Evolutionary conservation across 2,797 vertebrate genomes (phyloP), one percentile per base, ranked within the genome.

Genomic region (Sebastes trivittatus): DNA sequence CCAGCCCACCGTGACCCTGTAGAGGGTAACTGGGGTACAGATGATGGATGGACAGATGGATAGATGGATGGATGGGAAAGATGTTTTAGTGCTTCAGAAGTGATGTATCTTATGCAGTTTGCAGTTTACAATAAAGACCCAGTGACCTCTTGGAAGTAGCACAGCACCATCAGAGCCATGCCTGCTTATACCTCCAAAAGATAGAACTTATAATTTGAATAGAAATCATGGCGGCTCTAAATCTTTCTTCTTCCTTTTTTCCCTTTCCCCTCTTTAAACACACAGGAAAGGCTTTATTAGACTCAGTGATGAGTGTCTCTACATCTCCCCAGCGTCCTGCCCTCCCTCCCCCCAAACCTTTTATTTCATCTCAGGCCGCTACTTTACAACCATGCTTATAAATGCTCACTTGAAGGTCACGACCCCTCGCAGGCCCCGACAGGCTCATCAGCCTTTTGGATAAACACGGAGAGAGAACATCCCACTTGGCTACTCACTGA

Each of bases 401-500:
- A 77, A 68, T 81, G 81, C 78, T 77, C 75, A 1, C 36, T 54
- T 80, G 75, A 73, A 84, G 89, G 86, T 88, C 60, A 18, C 11
- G 46, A 86, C 81, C 70, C 61, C 58, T 77, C 67, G 4, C 66
- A 11, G 55, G 68, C 67, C 79, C 72, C 75, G 22, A 60, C 80
- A 66, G 70, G 46, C 88, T 77, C 80, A 61, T 68, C 76, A 55
- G 69, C 59, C 68, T 79, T 23, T 54, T 25, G 58, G 82, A 85
- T 78, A 82, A 88, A 88, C 84, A 83, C 2, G 1, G 69, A 55
- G 22, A 59, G 71, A 61, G 87, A 88, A 75, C 42, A 67, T 88
- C 82, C 74, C 86, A 82, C 87, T 86, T 55, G 84, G 88, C 88
- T 73, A 49, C 81, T 83, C 86, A 58, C 23, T 0, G 38, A 89